Evolutionary conservation across 1,140 invertebrate species (phyloP), one percentile per base, ranked within the genome.

Genomic region (Habropoda laboriosa): DNA sequence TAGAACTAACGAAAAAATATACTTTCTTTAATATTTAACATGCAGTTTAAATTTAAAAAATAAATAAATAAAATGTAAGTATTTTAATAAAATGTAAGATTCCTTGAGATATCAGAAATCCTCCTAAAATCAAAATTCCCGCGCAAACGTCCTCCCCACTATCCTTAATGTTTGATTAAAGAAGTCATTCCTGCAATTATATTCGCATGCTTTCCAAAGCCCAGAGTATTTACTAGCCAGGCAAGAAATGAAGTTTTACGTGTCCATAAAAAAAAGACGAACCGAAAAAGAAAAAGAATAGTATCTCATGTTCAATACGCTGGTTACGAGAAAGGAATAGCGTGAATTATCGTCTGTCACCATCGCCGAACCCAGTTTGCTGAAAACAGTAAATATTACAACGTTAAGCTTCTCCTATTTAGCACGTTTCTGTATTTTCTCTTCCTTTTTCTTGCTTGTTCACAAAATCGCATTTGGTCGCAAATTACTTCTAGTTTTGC

Each of bases 191-290:
- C 32, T 42, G 2, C 21, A 78, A 58, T 49, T 53, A 42, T 47
- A 51, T 60, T 70, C 30, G 7, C 12, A 51, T n/a, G 32, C 35
- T 30, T 61, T 30, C 12, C 42, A 21, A 71, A 80, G 79, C 86
- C 82, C 68, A 73, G 27, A 82, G 80, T 84, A 83, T 86, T 79
- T 88, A 89, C 79, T 87, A 89, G 89, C 89, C 89, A 90, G 88
- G 87, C 73, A 53, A 32, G 60, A 75, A 64, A 78, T 74, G 73
- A 81, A 61, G 75, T 70, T 78, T 78, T 78, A 45, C 6, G 6
- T 30, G 10, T n/a, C 24, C 24, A 7, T 8, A 8, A 60, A 30
- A n/a, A 58, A 68, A 30, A 16, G 3, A 18, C 16, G 1, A 30
- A n/a, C 32, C 30, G 13, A 24, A 38, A 24, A 45, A 4, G 18